Conservation (phyloP, 2,113 vertebrate genomes). For the Clupea harengus region DNA sequence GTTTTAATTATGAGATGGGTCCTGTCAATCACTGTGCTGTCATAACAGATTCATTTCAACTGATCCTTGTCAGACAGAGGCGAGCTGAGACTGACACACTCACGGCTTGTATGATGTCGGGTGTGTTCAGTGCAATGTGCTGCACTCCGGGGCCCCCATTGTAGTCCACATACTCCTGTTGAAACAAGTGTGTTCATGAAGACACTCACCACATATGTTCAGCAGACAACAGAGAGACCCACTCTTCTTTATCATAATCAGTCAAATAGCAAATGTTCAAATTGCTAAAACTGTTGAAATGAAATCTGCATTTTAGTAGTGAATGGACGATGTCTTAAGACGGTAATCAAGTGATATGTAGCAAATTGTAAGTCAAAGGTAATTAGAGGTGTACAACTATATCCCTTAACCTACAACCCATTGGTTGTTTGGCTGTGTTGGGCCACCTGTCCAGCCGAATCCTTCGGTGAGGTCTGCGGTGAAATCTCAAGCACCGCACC, state of each 20-base stretch:
- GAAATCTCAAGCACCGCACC: conserved; percentile 51
- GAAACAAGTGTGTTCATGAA: neutral
- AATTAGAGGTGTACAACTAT: neutral
- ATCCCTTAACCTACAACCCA: no score
- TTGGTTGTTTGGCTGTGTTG: neutral
- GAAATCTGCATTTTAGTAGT: neutral
- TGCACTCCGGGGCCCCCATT: conserved; percentile 78
- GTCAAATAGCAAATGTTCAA: no score
- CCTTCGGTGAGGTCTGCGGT: neutral
- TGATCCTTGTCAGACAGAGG: neutral
- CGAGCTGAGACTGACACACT: conserved; percentile 44
- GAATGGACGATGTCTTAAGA: neutral
- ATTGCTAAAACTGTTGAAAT: neutral
- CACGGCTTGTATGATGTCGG: conserved; percentile 77
- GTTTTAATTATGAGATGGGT: neutral
- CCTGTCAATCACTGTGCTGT: conserved; percentile 34
- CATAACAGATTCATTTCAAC: neutral
- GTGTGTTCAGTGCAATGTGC: conserved; percentile 79
- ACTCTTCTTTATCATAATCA: no score
- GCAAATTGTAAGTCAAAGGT: neutral
- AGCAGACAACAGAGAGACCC: neutral
- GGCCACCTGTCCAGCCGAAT: neutral
- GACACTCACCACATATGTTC: neutral
- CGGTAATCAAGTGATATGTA: neutral
- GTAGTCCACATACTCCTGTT: conserved; percentile 80